A percentile compares a stretch with the other conserved stretches of the same genome.
These are phyloP conservation scores for Solenopsis invicta DNA, from an alignment of 1,140 invertebrate genomes.

Conservation along the genomic window DNA sequence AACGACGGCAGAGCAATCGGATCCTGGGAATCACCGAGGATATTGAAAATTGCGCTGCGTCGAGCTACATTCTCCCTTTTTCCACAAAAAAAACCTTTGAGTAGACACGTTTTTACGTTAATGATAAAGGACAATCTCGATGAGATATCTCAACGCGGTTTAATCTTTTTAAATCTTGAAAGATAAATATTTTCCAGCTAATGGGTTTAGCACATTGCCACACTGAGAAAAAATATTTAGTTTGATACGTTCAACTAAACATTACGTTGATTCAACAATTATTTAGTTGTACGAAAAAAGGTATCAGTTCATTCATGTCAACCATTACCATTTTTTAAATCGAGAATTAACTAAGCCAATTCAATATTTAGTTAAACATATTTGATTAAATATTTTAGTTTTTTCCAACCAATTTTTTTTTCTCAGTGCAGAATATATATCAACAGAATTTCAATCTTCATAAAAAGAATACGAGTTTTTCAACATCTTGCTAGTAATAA, in stretches of 20 bases:
- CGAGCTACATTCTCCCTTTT: neutral
- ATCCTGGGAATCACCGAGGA: neutral
- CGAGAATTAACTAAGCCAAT: no score
- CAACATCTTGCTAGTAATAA: no score
- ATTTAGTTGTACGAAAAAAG: no score
- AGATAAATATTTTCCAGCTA: neutral
- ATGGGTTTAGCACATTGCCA: neutral
- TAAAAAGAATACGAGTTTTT: no score
- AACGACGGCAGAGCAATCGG: neutral
- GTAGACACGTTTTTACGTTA: neutral
- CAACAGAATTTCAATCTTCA: neutral
- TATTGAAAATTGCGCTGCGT: neutral
- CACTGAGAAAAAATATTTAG: no score
- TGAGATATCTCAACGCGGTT: neutral
- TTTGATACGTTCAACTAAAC: no score
- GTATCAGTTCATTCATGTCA: no score
- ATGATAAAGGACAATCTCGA: neutral
- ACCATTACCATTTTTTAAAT: no score
- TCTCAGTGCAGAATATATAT: neutral
- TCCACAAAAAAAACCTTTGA: neutral
- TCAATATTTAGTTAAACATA: no score
- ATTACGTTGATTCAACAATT: no score
- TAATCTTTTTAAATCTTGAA: neutral
- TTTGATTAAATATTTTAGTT: no score
- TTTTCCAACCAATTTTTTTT: no score